Base-by-base conservation (phyloP, 2,888 invertebrate genomes). In the Cremastinae sp. region DNA sequence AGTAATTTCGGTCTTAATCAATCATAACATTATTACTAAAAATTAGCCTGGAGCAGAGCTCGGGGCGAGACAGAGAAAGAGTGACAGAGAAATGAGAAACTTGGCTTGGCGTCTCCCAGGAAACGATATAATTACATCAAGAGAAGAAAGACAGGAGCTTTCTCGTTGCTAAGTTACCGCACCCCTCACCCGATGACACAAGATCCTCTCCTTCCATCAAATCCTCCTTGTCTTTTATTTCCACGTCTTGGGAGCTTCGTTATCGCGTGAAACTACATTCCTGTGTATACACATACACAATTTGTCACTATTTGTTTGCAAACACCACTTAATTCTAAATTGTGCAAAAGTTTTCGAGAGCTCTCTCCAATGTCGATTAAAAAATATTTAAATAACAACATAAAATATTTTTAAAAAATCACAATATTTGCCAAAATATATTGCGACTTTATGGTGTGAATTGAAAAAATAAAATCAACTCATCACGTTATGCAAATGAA, bases 151-250 rank as follows among this genome's bases (percentile, higher is more conserved):
- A 28, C 28, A 28, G 51, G 64, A 41, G 22, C 51, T 64, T 41
- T 28, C 28, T 28, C 37, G 64, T 64, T 64, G 64, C 64, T 53
- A 41, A 41, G 64, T 41, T 41, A 64, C 64, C 39, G 51, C 64
- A n/a, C 64, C 64, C 64, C 22, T 64, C 14, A 28, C 28, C 28
- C 16, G 64, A 64, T 64, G 51, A 64, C 64, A 53, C 14, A 51
- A 51, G 51, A 41, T 53, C 64, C 20, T 64, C 51, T 39, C 41
- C 14, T 64, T 14, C 7, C 39, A 41, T 53, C 41, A 51, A n/a
- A 28, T 14, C 14, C 51, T 51, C 49, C 39, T 45, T 18, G 9
- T 16, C 18, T 47, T 61, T 39, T 43, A 8, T 35, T 61, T 61
- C 1, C 35, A 12, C 2, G n/a, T 14, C n/a, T 1, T 1, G 45